Evolutionary conservation across 2,113 vertebrate genomes (phyloP).

Genomic region (Amphilophus citrinellus): DNA sequence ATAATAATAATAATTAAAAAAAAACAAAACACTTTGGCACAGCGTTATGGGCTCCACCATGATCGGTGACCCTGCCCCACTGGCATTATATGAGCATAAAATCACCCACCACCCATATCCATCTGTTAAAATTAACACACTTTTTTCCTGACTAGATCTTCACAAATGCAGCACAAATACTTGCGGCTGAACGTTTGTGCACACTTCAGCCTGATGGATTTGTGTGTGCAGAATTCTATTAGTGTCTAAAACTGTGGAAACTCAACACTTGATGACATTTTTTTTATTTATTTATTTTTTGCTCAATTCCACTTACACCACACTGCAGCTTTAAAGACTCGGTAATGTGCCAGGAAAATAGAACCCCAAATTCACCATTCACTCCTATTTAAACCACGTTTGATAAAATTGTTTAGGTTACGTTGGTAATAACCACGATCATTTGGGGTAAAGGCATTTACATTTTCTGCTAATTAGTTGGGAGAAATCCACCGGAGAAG

Average conservation of each 20-base stretch:
- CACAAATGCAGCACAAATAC: no score
- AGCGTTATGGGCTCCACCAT: not conserved
- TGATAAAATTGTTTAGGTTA: not conserved
- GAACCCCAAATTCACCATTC: not conserved
- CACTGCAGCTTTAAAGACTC: not conserved
- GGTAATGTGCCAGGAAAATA: not conserved
- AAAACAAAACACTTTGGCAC: not conserved
- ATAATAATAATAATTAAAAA: no score
- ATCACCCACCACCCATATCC: not conserved
- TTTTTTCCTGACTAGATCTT: no score
- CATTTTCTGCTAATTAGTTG: not conserved
- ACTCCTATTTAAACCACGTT: not conserved
- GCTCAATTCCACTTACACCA: not conserved
- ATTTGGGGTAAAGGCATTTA: not conserved
- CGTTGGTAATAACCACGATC: not conserved
- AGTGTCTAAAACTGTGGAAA: not conserved
- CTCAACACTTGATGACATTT: not conserved
- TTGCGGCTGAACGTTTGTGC: no score
- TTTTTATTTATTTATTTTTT: no score
- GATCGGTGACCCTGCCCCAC: not conserved
- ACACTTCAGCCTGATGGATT: not conserved
- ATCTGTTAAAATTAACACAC: not conserved
- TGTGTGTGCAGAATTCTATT: not conserved
- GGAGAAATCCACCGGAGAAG: not conserved
- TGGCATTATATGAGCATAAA: not conserved